These are phyloP conservation scores for Spodoptera exigua DNA, from an alignment of 2,888 invertebrate species.

Conservation along the genomic window DNA sequence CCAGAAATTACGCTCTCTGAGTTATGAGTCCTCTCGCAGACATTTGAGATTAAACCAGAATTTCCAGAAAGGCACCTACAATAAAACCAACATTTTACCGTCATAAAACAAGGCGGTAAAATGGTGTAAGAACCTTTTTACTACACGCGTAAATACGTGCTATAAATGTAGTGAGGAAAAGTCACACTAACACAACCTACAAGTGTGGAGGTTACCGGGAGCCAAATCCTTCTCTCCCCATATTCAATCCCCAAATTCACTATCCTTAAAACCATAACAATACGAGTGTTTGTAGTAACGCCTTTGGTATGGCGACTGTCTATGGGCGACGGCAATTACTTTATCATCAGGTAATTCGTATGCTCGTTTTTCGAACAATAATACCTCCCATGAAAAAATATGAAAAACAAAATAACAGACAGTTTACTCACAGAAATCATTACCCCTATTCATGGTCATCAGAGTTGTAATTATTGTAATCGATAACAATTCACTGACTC, in stretches of 20 bases:
- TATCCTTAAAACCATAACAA: no score
- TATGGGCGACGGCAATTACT: no score
- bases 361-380: no score
- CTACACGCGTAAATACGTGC: constrained; percentile 14
- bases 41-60: constrained; percentile 43
- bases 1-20: constrained; percentile 42
- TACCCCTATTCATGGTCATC: constrained; percentile 70
- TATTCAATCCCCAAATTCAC: no score
- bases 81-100: constrained; percentile 35
- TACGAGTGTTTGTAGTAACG: no score
- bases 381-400: no score
- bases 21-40: constrained; percentile 42
- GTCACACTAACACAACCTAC: neutral
- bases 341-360: no score
- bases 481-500: constrained; percentile 25
- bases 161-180: constrained; percentile 4
- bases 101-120: constrained; percentile 28
- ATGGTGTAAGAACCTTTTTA: constrained; percentile 10
- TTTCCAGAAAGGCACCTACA: constrained; percentile 31
- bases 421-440: constrained; percentile 83
- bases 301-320: no score
- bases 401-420: neutral
- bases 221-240: no score
- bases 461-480: constrained; percentile 43
- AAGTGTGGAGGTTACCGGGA: no score